phyloP scores from a whole-genome alignment of 2,888 invertebrate genomes.

The Morpho deidamia region DNA sequence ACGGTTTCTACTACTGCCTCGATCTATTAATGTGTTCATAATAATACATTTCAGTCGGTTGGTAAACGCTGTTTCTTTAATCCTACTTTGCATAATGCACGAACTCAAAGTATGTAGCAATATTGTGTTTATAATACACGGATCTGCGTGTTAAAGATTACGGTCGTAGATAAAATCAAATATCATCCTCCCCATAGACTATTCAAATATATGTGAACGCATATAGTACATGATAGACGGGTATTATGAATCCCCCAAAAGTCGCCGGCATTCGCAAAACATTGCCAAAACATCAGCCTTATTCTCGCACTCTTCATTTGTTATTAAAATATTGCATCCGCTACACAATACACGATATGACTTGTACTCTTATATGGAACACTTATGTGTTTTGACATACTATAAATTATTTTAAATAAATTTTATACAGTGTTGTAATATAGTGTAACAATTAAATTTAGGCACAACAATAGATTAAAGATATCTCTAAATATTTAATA shows the following conservation, averaged over 20 bases:
- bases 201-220: constrained; percentile 2
- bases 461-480: no score
- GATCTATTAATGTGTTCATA: no score
- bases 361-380: no score
- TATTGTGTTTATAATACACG: constrained; percentile 34
- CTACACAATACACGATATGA: constrained; percentile 17
- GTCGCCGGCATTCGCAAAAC: constrained; percentile 11
- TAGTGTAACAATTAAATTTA: no score
- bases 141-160: constrained; percentile 51
- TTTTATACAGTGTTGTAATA: no score
- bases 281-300: constrained; percentile 21
- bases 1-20: no score
- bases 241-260: constrained; percentile 8
- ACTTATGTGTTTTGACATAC: no score
- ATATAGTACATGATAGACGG: neutral
- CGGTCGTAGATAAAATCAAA: constrained; percentile 53
- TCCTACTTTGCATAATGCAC: no score
- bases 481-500: no score
- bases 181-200: constrained; percentile 36
- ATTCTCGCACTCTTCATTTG: constrained; percentile 37
- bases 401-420: no score
- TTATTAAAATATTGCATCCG: constrained; percentile 44
- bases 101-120: constrained; percentile 3
- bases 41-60: no score
- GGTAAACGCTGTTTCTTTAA: no score